Evolutionary conservation across 1,140 invertebrate species (phyloP).

Genomic region (Conopomorpha cramerella): DNA sequence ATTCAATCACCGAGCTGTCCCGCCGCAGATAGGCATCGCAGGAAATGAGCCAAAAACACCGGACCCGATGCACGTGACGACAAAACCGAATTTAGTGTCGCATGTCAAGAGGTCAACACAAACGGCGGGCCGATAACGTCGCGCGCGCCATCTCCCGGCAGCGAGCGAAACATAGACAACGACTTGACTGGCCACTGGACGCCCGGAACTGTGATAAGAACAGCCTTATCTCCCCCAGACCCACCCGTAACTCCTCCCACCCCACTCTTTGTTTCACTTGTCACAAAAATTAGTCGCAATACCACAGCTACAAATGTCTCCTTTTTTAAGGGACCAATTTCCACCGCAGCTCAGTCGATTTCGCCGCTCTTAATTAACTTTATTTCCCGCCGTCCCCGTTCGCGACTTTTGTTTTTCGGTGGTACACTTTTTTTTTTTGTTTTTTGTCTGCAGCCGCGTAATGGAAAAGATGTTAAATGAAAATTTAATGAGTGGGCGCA

Average conservation of each 20-base stretch:
- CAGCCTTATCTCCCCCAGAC: conserved; percentile 40
- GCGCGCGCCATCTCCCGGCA: conserved; percentile 49
- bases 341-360: conserved; percentile 59
- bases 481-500: conserved; percentile 55
- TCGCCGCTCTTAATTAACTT: conserved; percentile 60
- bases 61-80: too few species aligned
- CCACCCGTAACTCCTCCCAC: conserved; percentile 14
- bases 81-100: conserved; percentile 50
- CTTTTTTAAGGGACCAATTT: conserved; percentile 58
- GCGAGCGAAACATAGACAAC: conserved; percentile 47
- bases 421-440: conserved; percentile 51
- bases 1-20: too few species aligned
- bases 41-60: too few species aligned
- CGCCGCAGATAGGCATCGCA: too few species aligned
- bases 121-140: conserved; percentile 44
- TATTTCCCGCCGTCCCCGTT: conserved; percentile 56
- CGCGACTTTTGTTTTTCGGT: conserved; percentile 49
- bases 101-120: conserved; percentile 44
- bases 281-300: conserved; percentile 60
- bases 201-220: conserved; percentile 43
- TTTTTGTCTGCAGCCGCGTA: conserved; percentile 55
- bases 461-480: conserved; percentile 59
- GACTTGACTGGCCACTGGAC: conserved; percentile 33
- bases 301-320: conserved; percentile 57
- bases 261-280: conserved; percentile 51